A percentile compares a stretch with the other conserved stretches of the same genome.
Evolutionary conservation across 2,113 vertebrate genomes (phyloP).

Genomic region (Heliornis fulica): DNA sequence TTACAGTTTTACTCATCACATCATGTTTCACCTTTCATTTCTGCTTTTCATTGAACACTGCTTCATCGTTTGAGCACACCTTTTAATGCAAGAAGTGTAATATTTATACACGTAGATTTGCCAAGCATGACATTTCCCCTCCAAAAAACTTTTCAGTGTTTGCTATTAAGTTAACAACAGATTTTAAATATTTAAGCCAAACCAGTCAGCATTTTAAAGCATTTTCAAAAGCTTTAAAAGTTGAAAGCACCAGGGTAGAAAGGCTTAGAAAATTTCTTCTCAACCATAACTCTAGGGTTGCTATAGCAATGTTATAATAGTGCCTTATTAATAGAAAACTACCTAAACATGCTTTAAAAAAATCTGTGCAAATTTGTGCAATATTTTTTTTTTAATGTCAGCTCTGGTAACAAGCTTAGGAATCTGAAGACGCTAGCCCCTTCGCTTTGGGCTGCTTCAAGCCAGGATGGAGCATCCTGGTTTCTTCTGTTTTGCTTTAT

Average conservation of each 20-base stretch:
- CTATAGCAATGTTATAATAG: conserved; percentile 54
- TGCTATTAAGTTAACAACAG: background rate
- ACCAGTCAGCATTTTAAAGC: background rate
- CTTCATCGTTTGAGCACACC: background rate
- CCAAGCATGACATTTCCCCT: background rate
- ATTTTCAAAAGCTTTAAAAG: background rate
- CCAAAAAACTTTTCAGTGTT: background rate
- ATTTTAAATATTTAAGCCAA: background rate
- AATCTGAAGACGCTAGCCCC: background rate
- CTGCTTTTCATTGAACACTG: background rate
- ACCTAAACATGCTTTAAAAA: conserved; percentile 17
- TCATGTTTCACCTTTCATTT: background rate
- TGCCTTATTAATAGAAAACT: conserved; percentile 30
- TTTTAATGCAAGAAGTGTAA: background rate
- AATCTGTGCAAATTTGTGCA: conserved; percentile 11
- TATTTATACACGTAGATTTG: background rate
- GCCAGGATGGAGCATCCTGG: background rate
- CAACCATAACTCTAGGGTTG: conserved; percentile 11
- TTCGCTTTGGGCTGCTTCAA: background rate
- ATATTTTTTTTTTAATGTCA: background rate
- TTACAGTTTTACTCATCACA: background rate
- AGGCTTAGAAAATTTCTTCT: conserved; percentile 1
- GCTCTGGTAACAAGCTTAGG: background rate
- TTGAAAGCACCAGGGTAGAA: background rate
- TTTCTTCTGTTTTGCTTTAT: background rate